Evolutionary conservation across 2,797 vertebrate genomes (phyloP), one percentile per base, ranked within the genome.

Genomic region (Monodelphis domestica): DNA sequence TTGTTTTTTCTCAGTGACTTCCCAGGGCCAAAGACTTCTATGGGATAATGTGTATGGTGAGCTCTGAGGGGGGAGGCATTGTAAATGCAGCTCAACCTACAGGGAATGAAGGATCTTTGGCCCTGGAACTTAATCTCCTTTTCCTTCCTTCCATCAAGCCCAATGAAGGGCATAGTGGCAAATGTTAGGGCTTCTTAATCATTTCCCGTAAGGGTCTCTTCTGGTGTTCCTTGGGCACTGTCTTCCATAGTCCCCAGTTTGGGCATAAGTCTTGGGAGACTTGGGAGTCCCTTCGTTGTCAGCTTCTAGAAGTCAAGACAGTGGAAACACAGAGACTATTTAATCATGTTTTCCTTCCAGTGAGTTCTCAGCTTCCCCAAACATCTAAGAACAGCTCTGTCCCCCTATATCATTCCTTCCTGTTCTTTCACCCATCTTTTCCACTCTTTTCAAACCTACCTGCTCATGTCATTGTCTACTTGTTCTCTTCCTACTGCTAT

Each of bases 1-100:
- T 53, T 94, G 84, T 93, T 94, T 91, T 95, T 92, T 84, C 90
- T 95, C 56, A 90, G 88, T 24, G 91, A 51, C 87, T 95, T 33
- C 54, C 53, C 21, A 63, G 94, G 55, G 88, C 59, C 63, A 53
- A 53, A 87, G 53, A 24, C 89, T 88, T 90, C 91, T 54, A 50
- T 1, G 11, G 91, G 50, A 45, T 0, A 12, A 33, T 56, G 78
- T 91, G 6, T 53, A 21, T 87, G 94, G 38, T 38, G 30, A 84
- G 53, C 52, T 70, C 24, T 9, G 11, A 57, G 93, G 50, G 87
- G 12, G 9, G 51, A 55, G 50, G 53, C 54, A 28, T 63, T 45
- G 26, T 28, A 12, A 30, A 87, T 57, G 45, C 56, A 30, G 3
- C 30, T 54, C 4, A 88, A 63, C 17, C 63, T 54, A 53, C 3